A percentile compares a stretch with the other conserved stretches of the same genome.
Evolutionary conservation across 2,797 vertebrate genomes (phyloP).

Genomic region (Parauchenoglanis punctatus): DNA sequence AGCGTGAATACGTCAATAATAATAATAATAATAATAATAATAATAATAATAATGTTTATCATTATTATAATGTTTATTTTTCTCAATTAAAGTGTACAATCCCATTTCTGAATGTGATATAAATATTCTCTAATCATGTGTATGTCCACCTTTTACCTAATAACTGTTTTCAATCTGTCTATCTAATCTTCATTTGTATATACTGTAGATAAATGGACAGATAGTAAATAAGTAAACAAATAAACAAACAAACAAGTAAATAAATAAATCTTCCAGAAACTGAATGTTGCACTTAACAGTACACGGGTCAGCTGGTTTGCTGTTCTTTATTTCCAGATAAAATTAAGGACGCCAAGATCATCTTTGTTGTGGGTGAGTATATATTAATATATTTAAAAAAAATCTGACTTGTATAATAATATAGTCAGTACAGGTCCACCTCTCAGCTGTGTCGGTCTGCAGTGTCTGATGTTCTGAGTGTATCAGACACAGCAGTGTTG

Average conservation of each 20-base stretch:
- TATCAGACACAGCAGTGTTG: background rate
- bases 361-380: conserved; percentile 98
- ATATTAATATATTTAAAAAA: background rate
- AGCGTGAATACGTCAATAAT: background rate
- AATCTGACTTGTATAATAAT: background rate
- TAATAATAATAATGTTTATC: background rate
- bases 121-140: background rate
- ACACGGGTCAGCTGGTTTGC: background rate
- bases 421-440: background rate
- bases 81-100: background rate
- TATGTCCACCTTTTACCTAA: too few relatives aligned
- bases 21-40: background rate
- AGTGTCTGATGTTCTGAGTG: background rate
- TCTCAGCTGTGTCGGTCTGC: background rate
- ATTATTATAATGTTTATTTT: background rate
- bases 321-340: conserved; percentile 79
- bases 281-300: background rate
- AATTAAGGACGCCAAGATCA: conserved; percentile 93
- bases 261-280: too few relatives aligned
- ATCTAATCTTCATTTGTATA: background rate
- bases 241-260: background rate
- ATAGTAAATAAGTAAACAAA: background rate
- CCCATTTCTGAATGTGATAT: background rate
- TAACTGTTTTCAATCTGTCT: background rate
- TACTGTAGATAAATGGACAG: background rate